These are phyloP conservation scores for Hydrotaea cyrtoneurina DNA, from an alignment of 2,888 invertebrate species.

Conservation along the genomic window DNA sequence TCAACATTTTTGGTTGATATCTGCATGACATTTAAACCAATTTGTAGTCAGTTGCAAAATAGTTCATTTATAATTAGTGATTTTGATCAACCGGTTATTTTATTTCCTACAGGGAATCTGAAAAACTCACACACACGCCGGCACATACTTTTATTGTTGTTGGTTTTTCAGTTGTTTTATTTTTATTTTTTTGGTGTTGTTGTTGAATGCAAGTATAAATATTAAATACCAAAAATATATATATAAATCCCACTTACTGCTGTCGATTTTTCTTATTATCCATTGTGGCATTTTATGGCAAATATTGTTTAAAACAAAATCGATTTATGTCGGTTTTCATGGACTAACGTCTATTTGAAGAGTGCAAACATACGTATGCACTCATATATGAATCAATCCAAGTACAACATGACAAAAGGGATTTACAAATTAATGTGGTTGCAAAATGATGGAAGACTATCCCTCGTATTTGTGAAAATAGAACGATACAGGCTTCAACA, in stretches of 20 bases:
- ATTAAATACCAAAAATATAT: too few species aligned
- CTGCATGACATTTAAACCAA: too few species aligned
- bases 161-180: constrained; percentile 5
- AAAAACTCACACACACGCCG: background rate
- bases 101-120: too few species aligned
- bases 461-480: too few species aligned
- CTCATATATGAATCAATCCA: background rate
- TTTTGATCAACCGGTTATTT: too few species aligned
- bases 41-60: too few species aligned
- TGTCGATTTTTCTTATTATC: background rate
- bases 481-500: too few species aligned
- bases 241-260: background rate
- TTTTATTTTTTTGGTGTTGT: too few species aligned
- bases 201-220: constrained; percentile 8
- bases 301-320: constrained; percentile 22
- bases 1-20: too few species aligned
- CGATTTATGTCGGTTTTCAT: constrained; percentile 15
- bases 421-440: background rate
- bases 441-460: background rate
- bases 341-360: too few species aligned
- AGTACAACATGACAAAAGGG: background rate
- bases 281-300: constrained; percentile 15
- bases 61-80: too few species aligned
- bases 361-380: background rate
- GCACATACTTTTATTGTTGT: background rate